Percentiles rank a stretch among this genome's conserved stretches.
Conservation (phyloP, 2,797 vertebrate species). For the Enteromius treurensis region DNA sequence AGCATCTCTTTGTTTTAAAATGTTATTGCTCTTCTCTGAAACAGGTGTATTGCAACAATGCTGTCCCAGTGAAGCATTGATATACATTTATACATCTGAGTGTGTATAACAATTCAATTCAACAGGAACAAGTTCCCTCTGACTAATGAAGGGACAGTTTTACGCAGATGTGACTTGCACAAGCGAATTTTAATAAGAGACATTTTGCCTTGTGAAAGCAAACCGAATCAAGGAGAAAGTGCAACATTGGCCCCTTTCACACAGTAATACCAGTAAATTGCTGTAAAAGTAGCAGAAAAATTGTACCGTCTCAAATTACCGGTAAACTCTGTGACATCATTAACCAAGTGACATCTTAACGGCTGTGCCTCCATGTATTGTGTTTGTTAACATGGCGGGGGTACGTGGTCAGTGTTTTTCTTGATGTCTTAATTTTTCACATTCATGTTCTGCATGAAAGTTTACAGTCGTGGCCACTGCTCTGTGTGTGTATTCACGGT, state of each 20-base stretch:
- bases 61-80: background rate
- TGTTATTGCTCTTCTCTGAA: background rate
- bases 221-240: background rate
- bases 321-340: background rate
- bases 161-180: background rate
- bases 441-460: too few relatives aligned
- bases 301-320: background rate
- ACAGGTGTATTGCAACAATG: background rate
- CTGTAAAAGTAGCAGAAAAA: background rate
- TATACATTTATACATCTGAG: background rate
- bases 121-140: background rate
- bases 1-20: background rate
- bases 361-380: background rate
- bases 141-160: background rate
- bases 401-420: too few relatives aligned
- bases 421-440: too few relatives aligned
- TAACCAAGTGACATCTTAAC: background rate
- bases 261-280: background rate
- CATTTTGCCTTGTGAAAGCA: background rate
- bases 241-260: background rate
- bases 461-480: too few relatives aligned
- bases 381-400: background rate
- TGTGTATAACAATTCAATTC: background rate
- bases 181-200: background rate
- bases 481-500: too few relatives aligned